Evolutionary conservation across 2,113 vertebrate species (phyloP), one percentile per base, ranked within the genome.

Genomic region (Platycercus adscitus): DNA sequence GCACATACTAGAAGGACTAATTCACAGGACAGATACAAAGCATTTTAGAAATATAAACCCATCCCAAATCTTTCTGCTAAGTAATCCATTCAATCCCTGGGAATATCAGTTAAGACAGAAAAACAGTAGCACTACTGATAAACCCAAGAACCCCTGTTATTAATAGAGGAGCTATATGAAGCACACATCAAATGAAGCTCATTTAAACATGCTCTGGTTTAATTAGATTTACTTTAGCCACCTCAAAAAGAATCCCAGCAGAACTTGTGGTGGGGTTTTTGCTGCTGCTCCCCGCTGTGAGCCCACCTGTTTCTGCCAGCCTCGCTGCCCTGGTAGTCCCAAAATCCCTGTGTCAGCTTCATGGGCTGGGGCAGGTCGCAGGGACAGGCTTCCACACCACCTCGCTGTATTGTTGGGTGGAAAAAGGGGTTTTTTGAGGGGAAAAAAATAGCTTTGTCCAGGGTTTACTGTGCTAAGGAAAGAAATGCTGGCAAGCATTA

Each of bases 231-330:
- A 93, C 58, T 91, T 97, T 95, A 91, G 81, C 83, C 94, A 95
- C 92, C 94, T 95, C 56, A 90, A 95, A 96, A 95, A 94, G 55
- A 96, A 96, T 80, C 88, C 91, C 89, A 85, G 65, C 84, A 96
- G 93, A 95, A 92, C 39, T 89, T 65, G 95, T 63, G 93, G 86
- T 15, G 24, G 77, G 83, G 92, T 72, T 96, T 91, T 84, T 10
- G 13, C 86, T 73, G 80, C 79, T 53, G 65, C 81, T 94, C 83
- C 97, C 96, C 43, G 68, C 96, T 94, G 95, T 53, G 96, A 91
- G 85, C 93, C 97, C 96, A 98, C 97, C 97, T 98, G 97, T 95
- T 96, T 96, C 94, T 92, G 96, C 91, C 88, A 91, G 83, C 90
- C 86, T 88, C 10, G 16, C 75, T 91, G 95, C 80, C 85, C 91